phyloP scores from a whole-genome alignment of 2,888 invertebrate genomes.

The Drosophila cracens region DNA sequence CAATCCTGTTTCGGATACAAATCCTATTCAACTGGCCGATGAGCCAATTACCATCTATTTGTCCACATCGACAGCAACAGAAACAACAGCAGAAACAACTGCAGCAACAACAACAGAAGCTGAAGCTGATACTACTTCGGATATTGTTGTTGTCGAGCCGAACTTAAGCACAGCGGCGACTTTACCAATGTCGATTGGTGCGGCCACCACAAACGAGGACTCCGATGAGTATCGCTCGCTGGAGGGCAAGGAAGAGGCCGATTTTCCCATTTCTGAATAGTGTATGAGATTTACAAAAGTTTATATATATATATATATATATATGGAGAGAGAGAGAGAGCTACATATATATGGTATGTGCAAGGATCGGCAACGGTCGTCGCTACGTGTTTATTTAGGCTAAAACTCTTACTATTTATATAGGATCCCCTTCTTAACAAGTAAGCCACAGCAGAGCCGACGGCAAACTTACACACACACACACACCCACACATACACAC shows the following conservation, averaged over 20 bases:
- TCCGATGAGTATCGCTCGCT: conserved; percentile 85
- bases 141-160: conserved; percentile 34
- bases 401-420: conserved; percentile 64
- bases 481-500: conserved; percentile 7
- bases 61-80: conserved; percentile 32
- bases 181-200: conserved; percentile 66
- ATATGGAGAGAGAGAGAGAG: conserved; percentile 31
- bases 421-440: conserved; percentile 34
- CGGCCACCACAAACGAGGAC: conserved; percentile 78
- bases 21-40: conserved; percentile 29
- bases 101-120: conserved; percentile 13
- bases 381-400: conserved; percentile 51
- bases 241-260: conserved; percentile 83
- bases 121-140: conserved; percentile 16
- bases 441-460: conserved; percentile 44
- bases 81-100: conserved; percentile 23
- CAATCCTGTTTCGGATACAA: conserved; percentile 29
- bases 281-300: conserved; percentile 47
- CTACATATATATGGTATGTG: conserved; percentile 14
- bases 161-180: conserved; percentile 48
- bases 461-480: conserved; percentile 21
- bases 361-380: conserved; percentile 6
- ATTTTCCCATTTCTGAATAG: conserved; percentile 82
- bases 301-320: conserved; percentile 45
- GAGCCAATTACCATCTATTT: conserved; percentile 51